A percentile compares a stretch with the other conserved stretches of the same genome.
Conservation (phyloP, 35 echinoderm and acorn worm genomes). For the Diadema setosum region DNA sequence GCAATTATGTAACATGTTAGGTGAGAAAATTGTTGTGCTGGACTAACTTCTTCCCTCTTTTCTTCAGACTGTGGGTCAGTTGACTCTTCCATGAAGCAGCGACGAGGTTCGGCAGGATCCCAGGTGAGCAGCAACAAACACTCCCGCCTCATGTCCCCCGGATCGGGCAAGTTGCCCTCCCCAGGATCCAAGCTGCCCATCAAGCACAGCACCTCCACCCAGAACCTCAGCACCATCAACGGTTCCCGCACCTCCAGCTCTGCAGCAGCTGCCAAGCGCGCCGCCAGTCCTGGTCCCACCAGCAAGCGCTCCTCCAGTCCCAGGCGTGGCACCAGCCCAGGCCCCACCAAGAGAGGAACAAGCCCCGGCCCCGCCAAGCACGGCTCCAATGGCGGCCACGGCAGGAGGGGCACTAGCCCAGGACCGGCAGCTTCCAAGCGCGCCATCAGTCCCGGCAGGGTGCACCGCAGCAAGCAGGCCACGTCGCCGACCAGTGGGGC, state of each 20-base stretch:
- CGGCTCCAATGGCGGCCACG: background rate
- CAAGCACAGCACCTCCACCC: constrained; percentile 16
- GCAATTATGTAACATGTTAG: too few relatives aligned
- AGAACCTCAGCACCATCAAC: background rate
- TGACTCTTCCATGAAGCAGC: background rate
- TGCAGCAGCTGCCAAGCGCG: background rate
- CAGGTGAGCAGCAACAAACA: background rate
- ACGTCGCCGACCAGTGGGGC: background rate
- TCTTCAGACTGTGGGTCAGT: too few relatives aligned
- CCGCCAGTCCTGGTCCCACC: background rate
- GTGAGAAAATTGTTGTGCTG: too few relatives aligned
- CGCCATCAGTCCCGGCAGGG: background rate
- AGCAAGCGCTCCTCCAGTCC: background rate
- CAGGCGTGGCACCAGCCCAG: background rate
- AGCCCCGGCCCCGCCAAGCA: background rate
- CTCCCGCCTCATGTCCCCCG: background rate
- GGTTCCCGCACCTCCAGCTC: background rate
- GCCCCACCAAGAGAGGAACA: background rate
- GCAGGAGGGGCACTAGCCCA: background rate
- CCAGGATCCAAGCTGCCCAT: constrained; percentile 14
- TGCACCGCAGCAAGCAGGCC: background rate
- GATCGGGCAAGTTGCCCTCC: background rate
- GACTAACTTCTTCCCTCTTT: too few relatives aligned
- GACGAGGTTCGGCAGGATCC: background rate
- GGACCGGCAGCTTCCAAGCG: background rate